Evolutionary conservation across 1,140 invertebrate species (phyloP), one percentile per base, ranked within the genome.

Genomic region (Leptinotarsa undecemlineata): DNA sequence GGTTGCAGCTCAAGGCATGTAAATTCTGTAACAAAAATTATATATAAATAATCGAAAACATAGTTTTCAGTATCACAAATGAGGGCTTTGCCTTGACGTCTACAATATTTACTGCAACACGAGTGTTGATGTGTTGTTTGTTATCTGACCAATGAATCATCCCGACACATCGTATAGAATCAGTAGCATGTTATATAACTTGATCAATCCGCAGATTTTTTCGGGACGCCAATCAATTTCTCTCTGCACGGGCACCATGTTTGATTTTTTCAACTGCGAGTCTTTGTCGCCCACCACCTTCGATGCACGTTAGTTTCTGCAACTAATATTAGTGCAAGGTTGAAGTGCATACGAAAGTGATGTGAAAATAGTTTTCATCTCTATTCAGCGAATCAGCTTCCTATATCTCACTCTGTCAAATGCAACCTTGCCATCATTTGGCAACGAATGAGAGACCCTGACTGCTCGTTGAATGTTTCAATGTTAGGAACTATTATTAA

Each of bases 271-370:
- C 6, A 57, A 19, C 15, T n/a, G 51, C 51, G 4, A 57, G 15
- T 14, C 14, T 57, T 8, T 57, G 51, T 57, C n/a, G 51, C 51
- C 51, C 15, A 57, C 51, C 17, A 57, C 6, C 51, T 57, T 17
- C n/a, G n/a, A 57, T 57, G 51, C 51, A 57, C 51, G 51, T 57
- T 57, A 17, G 51, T 17, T 57, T 57, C 51, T 15, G n/a, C 51
- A 57, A 83, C 83, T 84, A 84, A 84, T 84, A 83, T 83, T 84
- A 84, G 83, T 83, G 83, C 83, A 84, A 84, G 83, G 83, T 82
- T 81, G 78, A 75, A 79, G 77, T 81, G 80, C 80, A 81, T 77
- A 76, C 69, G 72, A 68, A 71, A 68, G 73, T 81, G 81, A 82
- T 81, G 82, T 82, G 77, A 82, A 69, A 68, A 62, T 63, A 57